Percentiles rank a stretch among this genome's conserved stretches.
Evolutionary conservation across 2,113 vertebrate species (phyloP).

Genomic region (Pseudolaguvia tuberculata): DNA sequence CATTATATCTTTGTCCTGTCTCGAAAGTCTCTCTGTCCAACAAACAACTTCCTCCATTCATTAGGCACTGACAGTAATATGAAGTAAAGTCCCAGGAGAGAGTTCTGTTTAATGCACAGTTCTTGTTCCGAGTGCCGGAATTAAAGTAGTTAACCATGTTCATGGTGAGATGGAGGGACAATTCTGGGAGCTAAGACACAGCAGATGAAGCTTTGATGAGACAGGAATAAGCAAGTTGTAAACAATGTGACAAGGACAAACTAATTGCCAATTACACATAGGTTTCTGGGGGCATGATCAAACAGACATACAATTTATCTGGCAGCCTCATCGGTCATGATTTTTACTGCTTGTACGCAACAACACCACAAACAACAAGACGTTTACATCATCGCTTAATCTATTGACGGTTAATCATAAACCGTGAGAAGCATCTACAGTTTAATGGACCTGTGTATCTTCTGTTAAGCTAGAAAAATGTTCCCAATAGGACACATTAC

Average conservation of each 20-base stretch:
- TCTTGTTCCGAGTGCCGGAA: not conserved
- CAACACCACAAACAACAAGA: too few relatives aligned
- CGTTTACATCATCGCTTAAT: too few relatives aligned
- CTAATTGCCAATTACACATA: slow-evolving; percentile 48
- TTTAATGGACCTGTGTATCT: too few relatives aligned
- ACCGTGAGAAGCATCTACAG: too few relatives aligned
- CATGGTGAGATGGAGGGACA: slow-evolving; percentile 9
- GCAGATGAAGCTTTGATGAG: slow-evolving; percentile 25
- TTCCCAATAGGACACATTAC: too few relatives aligned
- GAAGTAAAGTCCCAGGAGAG: not conserved
- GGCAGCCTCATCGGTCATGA: slow-evolving; percentile 1
- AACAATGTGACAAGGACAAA: slow-evolving; percentile 32
- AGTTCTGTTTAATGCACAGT: not conserved
- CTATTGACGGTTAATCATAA: too few relatives aligned
- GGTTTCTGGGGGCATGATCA: slow-evolving; percentile 30
- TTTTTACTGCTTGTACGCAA: not conserved
- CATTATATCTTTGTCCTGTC: not conserved
- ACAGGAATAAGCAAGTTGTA: slow-evolving; percentile 6
- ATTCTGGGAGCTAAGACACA: slow-evolving; percentile 13
- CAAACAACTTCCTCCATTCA: slow-evolving; percentile 8
- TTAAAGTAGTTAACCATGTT: slow-evolving; percentile 6
- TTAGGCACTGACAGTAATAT: not conserved
- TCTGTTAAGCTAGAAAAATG: too few relatives aligned
- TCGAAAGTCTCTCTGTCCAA: not conserved
- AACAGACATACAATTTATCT: slow-evolving; percentile 13